phyloP scores from a whole-genome alignment of 2,888 invertebrate genomes.

The Colletes collaris region DNA sequence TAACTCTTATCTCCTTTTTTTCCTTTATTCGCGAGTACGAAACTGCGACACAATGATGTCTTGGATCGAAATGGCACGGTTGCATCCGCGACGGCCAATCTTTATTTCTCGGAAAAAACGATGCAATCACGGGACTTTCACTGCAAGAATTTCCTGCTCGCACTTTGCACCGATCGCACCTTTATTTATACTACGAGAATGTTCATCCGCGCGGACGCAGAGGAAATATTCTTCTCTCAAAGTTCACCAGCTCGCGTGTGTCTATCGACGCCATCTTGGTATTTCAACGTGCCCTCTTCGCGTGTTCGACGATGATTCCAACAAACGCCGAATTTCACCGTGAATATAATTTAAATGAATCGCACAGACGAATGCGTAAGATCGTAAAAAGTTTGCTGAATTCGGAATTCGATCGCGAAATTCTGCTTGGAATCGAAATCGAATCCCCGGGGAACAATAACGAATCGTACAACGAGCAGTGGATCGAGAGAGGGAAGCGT shows the following conservation, averaged over 20 bases:
- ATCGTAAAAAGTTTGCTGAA: too few species aligned
- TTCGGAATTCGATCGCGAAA: not conserved
- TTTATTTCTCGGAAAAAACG: conserved; percentile 47
- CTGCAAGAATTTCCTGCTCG: conserved; percentile 44
- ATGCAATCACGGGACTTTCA: conserved; percentile 48
- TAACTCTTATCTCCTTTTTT: too few species aligned
- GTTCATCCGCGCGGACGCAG: not conserved
- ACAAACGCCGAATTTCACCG: too few species aligned
- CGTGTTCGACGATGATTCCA: too few species aligned
- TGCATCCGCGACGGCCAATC: conserved; percentile 32
- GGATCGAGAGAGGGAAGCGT: not conserved
- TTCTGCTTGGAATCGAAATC: too few species aligned
- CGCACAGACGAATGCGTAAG: too few species aligned
- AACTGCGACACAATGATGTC: not conserved
- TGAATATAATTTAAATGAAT: too few species aligned
- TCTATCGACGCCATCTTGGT: too few species aligned
- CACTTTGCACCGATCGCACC: conserved; percentile 29
- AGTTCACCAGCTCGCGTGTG: not conserved
- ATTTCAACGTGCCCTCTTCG: too few species aligned
- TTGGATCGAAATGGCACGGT: conserved; percentile 33
- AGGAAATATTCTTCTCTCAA: not conserved
- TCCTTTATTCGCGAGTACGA: too few species aligned
- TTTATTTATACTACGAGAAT: conserved; percentile 14
- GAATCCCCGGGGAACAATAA: conserved; percentile 3
- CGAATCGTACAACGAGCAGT: conserved; percentile 4